Evolutionary conservation across 2,888 invertebrate species (phyloP).

Genomic region (Eilema depressum): DNA sequence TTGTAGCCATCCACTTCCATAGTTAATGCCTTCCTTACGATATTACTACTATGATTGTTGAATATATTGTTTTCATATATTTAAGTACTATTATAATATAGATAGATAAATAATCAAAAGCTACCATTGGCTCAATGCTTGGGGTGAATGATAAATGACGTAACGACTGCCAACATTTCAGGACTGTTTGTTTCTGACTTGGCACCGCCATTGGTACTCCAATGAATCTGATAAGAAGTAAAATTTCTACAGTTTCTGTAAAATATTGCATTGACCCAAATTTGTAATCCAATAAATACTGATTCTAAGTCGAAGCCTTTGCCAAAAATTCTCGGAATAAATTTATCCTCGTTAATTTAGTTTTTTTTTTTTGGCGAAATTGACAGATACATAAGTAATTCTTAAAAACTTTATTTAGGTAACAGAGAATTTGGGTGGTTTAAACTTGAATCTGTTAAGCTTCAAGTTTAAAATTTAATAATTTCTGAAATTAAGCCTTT

Average conservation of each 20-base stretch:
- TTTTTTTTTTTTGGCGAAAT: neutral
- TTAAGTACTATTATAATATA: constrained; percentile 37
- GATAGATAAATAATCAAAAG: constrained; percentile 43
- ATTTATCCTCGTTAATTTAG: neutral
- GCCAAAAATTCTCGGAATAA: constrained; percentile 47
- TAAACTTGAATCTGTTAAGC: no score
- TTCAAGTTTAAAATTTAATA: no score
- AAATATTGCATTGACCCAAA: constrained; percentile 62
- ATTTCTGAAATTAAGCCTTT: no score
- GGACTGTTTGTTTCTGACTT: constrained; percentile 63
- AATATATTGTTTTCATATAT: constrained; percentile 32
- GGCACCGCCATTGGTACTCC: constrained; percentile 61
- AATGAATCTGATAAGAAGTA: constrained; percentile 54
- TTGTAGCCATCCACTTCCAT: no score
- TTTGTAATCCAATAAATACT: constrained; percentile 55
- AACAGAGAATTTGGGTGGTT: no score
- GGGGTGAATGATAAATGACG: constrained; percentile 61
- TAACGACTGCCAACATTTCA: constrained; percentile 60
- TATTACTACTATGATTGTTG: constrained; percentile 17
- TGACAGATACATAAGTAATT: no score
- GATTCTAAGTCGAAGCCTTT: constrained; percentile 48
- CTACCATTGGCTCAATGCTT: constrained; percentile 51
- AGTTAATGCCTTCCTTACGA: no score
- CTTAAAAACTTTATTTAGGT: no score
- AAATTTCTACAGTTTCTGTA: constrained; percentile 45